Conservation (phyloP, 2,888 invertebrate genomes). For the Papilio elwesi region DNA sequence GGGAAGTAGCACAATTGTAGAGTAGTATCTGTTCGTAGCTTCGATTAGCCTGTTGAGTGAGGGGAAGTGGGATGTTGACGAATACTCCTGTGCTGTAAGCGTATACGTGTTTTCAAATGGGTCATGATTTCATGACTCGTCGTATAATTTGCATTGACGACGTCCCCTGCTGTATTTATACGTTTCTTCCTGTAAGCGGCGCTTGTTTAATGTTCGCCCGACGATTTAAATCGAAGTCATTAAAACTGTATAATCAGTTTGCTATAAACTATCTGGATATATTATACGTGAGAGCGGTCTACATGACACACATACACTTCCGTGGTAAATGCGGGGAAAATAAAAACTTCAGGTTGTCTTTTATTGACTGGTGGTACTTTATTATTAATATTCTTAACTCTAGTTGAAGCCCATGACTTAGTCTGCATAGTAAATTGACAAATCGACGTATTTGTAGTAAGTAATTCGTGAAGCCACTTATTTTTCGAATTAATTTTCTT, state of each 20-base stretch:
- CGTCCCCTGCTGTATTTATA: slow-evolving; percentile 62
- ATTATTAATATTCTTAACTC: background rate
- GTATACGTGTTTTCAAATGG: slow-evolving; percentile 52
- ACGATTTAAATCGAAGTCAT: slow-evolving; percentile 33
- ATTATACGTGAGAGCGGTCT: slow-evolving; percentile 14
- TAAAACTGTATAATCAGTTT: slow-evolving; percentile 27
- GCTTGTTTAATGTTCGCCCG: slow-evolving; percentile 39
- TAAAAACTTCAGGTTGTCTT: slow-evolving; percentile 25
- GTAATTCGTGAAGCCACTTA: too few species aligned
- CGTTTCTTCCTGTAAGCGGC: slow-evolving; percentile 46
- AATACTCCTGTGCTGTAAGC: slow-evolving; percentile 19
- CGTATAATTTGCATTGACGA: slow-evolving; percentile 68
- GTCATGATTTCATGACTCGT: slow-evolving; percentile 66
- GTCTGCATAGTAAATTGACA: too few species aligned
- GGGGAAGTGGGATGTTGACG: background rate
- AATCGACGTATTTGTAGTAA: too few species aligned
- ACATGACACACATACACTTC: slow-evolving; percentile 7
- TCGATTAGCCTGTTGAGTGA: background rate
- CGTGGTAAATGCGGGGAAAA: background rate
- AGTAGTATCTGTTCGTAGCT: background rate
- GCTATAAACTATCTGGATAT: slow-evolving; percentile 6
- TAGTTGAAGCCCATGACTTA: background rate
- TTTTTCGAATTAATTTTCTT: too few species aligned
- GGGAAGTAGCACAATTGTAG: too few species aligned
- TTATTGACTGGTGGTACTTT: background rate